phyloP scores from a whole-genome alignment of 2,113 vertebrate species.

The Tauraco erythrolophus region DNA sequence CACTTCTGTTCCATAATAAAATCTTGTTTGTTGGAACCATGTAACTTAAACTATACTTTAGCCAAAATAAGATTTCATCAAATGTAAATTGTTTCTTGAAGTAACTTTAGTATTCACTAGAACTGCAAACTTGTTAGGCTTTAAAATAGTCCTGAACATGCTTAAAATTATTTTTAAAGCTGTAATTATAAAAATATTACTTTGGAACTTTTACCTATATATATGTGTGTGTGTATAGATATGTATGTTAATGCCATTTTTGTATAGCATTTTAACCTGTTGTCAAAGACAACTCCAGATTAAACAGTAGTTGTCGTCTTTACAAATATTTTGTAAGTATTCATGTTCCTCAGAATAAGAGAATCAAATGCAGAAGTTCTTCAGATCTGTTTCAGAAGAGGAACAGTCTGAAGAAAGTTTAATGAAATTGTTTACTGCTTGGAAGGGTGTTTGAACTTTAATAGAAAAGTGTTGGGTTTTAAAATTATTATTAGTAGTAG shows the following conservation, averaged over 20 bases:
- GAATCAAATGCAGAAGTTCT: background rate
- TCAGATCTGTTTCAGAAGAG: background rate
- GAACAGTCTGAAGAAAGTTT: background rate
- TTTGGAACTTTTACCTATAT: background rate
- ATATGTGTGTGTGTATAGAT: fast-evolving
- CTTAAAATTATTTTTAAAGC: background rate
- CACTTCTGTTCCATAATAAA: background rate
- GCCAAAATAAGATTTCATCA: background rate
- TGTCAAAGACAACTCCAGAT: background rate
- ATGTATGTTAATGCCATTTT: background rate
- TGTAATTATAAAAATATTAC: background rate
- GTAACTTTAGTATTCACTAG: background rate
- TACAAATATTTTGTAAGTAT: background rate
- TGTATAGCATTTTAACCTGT: background rate
- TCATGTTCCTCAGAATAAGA: background rate
- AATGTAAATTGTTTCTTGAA: background rate
- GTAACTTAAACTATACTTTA: background rate
- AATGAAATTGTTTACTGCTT: background rate
- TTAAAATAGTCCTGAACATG: background rate
- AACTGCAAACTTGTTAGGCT: background rate
- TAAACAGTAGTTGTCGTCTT: background rate
- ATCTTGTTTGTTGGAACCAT: background rate
- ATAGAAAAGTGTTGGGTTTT: background rate
- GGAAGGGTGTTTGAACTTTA: background rate
- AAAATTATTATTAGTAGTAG: background rate